A percentile compares a stretch with the other conserved stretches of the same genome.
Evolutionary conservation across 2,888 invertebrate genomes (phyloP).

Genomic region (Nephrocerus scutellatus): DNA sequence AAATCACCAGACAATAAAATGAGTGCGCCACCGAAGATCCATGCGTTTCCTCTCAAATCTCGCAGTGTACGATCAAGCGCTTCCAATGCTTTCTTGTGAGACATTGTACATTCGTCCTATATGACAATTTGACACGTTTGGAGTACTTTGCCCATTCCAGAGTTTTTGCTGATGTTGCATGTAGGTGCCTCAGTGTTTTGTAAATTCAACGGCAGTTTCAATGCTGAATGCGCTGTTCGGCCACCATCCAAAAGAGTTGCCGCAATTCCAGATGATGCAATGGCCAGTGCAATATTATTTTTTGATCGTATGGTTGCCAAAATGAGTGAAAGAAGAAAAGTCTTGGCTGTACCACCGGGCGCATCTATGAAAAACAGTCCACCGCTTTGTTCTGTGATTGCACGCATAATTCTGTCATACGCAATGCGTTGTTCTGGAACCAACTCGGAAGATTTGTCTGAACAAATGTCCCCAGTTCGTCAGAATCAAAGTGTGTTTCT

Average conservation of each 20-base stretch:
- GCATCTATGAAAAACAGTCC: constrained; percentile 1
- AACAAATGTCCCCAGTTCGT: constrained; percentile 17
- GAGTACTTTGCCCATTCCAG: constrained; percentile 13
- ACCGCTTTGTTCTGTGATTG: not conserved
- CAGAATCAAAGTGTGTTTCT: constrained; percentile 20
- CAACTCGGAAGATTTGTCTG: constrained; percentile 14
- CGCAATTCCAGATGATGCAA: no score
- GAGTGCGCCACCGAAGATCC: constrained; percentile 13
- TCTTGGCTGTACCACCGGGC: no score
- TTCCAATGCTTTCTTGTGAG: constrained; percentile 27
- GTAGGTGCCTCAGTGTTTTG: constrained; percentile 9
- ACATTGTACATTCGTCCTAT: constrained; percentile 29
- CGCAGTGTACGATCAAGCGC: constrained; percentile 27
- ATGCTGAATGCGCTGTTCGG: constrained; percentile 14
- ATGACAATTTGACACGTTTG: no score
- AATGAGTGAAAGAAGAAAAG: no score
- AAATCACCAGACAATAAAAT: constrained; percentile 31
- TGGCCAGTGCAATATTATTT: no score
- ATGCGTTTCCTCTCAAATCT: constrained; percentile 22
- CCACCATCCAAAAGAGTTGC: no score
- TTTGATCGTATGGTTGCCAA: no score
- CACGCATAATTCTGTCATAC: no score
- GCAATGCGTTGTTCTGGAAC: no score
- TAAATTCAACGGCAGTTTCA: constrained; percentile 10
- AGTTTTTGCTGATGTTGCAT: constrained; percentile 9